These are phyloP conservation scores for Rhabdomys pumilio DNA, from an alignment of 2,797 vertebrate species.

Conservation along the genomic window DNA sequence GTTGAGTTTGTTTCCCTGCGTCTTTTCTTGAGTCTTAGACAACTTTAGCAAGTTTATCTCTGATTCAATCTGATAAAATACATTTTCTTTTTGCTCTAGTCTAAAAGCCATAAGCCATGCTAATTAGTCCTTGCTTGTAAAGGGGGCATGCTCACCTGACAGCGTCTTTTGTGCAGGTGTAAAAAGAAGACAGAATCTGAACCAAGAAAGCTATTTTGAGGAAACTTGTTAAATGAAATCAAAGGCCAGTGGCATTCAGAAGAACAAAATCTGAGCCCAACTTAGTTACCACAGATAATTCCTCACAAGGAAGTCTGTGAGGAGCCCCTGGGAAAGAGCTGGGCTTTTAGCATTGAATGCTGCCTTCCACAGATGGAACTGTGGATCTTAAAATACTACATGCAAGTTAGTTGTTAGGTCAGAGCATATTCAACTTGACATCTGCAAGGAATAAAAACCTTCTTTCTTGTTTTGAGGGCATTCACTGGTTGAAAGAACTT, in stretches of 20 bases:
- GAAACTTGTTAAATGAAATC: not conserved
- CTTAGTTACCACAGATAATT: not conserved
- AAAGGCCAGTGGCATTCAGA: not conserved
- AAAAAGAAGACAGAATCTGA: slow-evolving; percentile 27
- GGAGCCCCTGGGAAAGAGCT: not conserved
- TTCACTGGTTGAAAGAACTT: slow-evolving; percentile 4
- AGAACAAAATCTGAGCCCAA: not conserved
- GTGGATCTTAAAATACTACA: slow-evolving; percentile 4
- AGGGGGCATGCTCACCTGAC: not conserved
- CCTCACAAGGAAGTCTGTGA: not conserved
- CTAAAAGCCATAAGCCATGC: not conserved
- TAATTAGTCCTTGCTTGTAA: slow-evolving; percentile 35
- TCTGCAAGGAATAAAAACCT: not conserved
- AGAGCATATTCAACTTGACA: not conserved
- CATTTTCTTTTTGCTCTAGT: not conserved
- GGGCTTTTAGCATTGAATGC: not conserved
- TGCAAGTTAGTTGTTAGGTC: not conserved
- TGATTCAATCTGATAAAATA: not conserved
- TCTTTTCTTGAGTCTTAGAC: slow-evolving; percentile 24
- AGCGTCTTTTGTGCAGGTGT: not conserved
- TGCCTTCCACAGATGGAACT: not conserved
- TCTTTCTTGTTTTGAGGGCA: not conserved
- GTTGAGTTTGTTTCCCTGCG: not conserved
- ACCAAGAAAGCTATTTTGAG: slow-evolving; percentile 31
- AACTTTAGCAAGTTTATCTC: slow-evolving; percentile 38